Percentiles rank a stretch among this genome's conserved stretches.
phyloP scores from a whole-genome alignment of 2,797 vertebrate genomes.

The Brachyrhaphis roseni region DNA sequence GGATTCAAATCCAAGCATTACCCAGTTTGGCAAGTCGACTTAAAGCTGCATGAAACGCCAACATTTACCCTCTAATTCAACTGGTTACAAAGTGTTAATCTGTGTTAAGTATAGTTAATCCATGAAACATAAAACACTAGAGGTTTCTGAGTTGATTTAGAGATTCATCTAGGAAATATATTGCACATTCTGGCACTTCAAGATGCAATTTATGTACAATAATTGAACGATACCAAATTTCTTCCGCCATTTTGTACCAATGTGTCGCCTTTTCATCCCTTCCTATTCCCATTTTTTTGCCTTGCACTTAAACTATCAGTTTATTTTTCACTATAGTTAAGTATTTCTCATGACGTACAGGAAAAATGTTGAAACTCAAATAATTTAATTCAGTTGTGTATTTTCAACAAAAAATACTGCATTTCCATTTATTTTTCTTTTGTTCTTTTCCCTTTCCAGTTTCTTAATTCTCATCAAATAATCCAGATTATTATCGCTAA shows the following conservation, averaged over 20 bases:
- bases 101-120: neutral
- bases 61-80: neutral
- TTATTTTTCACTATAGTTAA: neutral
- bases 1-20: neutral
- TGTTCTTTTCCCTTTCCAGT: neutral
- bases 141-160: neutral
- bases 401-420: neutral
- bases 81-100: neutral
- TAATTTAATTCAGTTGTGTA: neutral
- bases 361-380: neutral
- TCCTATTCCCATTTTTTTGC: neutral
- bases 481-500: neutral
- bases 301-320: neutral
- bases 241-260: neutral
- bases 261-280: neutral
- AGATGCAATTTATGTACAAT: neutral
- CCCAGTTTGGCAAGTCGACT: neutral
- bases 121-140: neutral
- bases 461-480: neutral
- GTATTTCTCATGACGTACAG: neutral
- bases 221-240: neutral
- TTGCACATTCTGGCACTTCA: neutral
- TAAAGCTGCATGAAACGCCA: slow-evolving; percentile 2
- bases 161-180: neutral
- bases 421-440: neutral